Conservation (phyloP, 2,113 vertebrate genomes). For the Ammodytes dubius region DNA sequence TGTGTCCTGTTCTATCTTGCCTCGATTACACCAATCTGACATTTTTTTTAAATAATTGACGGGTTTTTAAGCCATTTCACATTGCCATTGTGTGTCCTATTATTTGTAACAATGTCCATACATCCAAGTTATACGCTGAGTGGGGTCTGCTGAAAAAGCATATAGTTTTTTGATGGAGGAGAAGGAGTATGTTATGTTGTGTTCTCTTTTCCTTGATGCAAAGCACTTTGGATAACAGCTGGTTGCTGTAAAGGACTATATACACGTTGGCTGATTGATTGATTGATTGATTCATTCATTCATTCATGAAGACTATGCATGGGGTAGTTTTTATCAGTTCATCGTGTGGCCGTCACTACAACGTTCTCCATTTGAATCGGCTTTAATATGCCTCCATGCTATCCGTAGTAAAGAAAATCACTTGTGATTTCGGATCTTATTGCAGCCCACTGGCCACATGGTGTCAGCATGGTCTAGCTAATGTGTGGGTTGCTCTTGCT, state of each 20-base stretch:
- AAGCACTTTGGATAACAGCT: no score
- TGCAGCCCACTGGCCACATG: slow-evolving; percentile 43
- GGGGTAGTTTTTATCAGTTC: background rate
- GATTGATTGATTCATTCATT: no score
- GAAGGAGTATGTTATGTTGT: no score
- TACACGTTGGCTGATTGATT: no score
- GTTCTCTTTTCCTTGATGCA: no score
- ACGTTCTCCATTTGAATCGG: no score
- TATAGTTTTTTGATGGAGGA: background rate
- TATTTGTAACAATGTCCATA: background rate
- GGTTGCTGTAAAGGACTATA: no score
- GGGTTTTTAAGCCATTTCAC: background rate
- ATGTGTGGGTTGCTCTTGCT: slow-evolving; percentile 2
- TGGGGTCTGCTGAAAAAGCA: background rate
- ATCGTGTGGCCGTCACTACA: background rate
- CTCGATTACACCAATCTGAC: no score
- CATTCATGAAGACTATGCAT: background rate
- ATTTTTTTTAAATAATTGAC: background rate
- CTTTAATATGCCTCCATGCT: no score
- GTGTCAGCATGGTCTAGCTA: slow-evolving; percentile 67
- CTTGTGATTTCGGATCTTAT: background rate
- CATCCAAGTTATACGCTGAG: background rate
- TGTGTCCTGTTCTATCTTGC: background rate
- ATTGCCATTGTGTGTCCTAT: background rate
- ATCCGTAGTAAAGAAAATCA: background rate